Base-by-base conservation (phyloP, 2,113 vertebrate species). In the Nibea coibor region DNA sequence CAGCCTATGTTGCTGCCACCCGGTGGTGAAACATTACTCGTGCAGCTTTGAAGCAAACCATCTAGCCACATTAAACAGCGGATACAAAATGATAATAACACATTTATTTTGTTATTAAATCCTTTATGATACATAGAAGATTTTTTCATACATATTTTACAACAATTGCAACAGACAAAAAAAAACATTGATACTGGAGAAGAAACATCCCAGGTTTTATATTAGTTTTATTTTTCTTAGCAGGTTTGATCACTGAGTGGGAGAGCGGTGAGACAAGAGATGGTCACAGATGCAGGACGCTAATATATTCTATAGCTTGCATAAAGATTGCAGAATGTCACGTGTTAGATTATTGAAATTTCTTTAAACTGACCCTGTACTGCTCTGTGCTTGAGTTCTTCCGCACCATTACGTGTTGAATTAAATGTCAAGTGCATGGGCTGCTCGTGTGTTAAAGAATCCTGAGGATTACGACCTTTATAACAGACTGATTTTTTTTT, bases 101-200 rank as follows among this genome's bases (percentile, higher is more conserved):
- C 67, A 65, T 89, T 87, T 82, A 87, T 84, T 56, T 89, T 66
- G 22, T 87, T 86, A 80, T 71, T 81, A 86, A 83, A 77, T 83
- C 5, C 53, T 79, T 81, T 82, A 81, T 83, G 81, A 71, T 78
- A 76, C 85, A 88, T 10, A 48, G 45, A 42, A 72, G 53, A 39
- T 39, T 39, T 45, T 57, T 65, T 83, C 45, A 48, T 78, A 78
- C 80, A 82, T 73, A 75, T 85, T 75, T 81, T 86, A 80, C 79
- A 58, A 67, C 43, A 79, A 42, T 39, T 75, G 53, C n/a, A 83
- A 72, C 31, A 72, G 48, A 81, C 66, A 67, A 64, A 20, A 53
- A 48, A 62, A 35, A 35, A 35, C 24, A 35, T 7, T 57, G 16
- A 57, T 24, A 74, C 4, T 43, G 28, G n/a, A 56, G 43, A 79